phyloP scores from a whole-genome alignment of 2,113 vertebrate genomes.

The Suricata suricatta region DNA sequence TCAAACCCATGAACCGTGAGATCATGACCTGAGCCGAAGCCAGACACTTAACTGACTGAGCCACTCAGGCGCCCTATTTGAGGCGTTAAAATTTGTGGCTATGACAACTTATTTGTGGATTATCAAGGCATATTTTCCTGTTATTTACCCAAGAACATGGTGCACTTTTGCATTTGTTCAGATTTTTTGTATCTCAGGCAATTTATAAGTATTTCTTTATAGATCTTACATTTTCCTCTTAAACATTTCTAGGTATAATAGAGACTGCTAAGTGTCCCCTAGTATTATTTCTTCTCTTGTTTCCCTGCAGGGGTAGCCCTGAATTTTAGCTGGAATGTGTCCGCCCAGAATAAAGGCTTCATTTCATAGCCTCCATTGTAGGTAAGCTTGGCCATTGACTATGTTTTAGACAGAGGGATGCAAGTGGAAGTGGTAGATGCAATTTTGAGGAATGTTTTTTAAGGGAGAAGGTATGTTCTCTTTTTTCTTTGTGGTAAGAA shows the following conservation, averaged over 20 bases:
- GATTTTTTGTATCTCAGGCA: not conserved
- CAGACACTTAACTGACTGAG: too few relatives aligned
- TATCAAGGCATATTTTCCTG: not conserved
- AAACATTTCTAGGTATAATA: not conserved
- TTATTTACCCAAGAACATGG: not conserved
- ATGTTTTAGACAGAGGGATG: not conserved
- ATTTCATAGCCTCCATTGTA: not conserved
- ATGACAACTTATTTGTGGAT: not conserved
- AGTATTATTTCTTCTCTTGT: not conserved
- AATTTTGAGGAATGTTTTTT: not conserved
- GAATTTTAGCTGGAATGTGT: not conserved
- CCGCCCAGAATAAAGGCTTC: not conserved
- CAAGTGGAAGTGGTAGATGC: not conserved
- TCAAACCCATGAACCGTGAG: too few relatives aligned
- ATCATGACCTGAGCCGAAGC: too few relatives aligned
- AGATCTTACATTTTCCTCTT: not conserved
- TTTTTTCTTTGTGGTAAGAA: not conserved
- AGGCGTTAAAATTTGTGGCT: not conserved
- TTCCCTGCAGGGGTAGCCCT: not conserved
- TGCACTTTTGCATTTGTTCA: not conserved
- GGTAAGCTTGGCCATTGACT: not conserved
- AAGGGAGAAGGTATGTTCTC: not conserved
- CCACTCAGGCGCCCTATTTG: too few relatives aligned
- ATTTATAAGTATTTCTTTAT: not conserved
- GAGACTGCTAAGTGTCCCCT: not conserved